Conservation (phyloP, 2,797 vertebrate species). For the Hypotaenidia okinawae region DNA sequence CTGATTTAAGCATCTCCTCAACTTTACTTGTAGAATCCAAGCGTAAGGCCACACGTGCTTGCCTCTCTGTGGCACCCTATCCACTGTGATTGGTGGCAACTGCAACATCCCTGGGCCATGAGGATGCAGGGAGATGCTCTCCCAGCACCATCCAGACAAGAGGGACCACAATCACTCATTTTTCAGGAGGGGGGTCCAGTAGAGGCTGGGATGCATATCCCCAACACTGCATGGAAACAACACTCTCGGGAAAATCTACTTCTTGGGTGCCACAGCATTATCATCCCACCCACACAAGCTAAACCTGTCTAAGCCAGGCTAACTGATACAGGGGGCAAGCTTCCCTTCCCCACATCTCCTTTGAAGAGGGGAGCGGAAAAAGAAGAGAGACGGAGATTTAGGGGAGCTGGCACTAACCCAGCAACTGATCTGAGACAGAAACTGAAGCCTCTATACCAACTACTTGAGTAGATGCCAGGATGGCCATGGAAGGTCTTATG, state of each 20-base stretch:
- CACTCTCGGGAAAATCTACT: background rate
- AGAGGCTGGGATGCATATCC: background rate
- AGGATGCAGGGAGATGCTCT: background rate
- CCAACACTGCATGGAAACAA: background rate
- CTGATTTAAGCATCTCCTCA: background rate
- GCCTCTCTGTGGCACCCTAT: no score
- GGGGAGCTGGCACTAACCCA: background rate
- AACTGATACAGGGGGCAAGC: background rate
- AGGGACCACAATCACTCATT: background rate
- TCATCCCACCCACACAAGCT: background rate
- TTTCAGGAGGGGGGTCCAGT: background rate
- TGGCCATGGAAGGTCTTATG: background rate
- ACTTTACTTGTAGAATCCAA: background rate
- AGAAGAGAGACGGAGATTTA: background rate
- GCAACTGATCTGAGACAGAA: no score
- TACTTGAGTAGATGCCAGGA: background rate
- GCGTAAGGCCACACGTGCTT: accelerated
- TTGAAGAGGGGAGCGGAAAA: background rate
- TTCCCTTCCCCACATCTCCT: background rate
- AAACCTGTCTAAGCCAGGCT: background rate
- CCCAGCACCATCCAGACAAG: background rate
- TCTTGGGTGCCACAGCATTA: background rate
- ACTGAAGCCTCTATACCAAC: background rate
- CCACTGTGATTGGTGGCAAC: background rate
- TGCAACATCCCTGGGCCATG: background rate